Base-by-base conservation (phyloP, 1,140 invertebrate genomes). In the Euschistus heros region DNA sequence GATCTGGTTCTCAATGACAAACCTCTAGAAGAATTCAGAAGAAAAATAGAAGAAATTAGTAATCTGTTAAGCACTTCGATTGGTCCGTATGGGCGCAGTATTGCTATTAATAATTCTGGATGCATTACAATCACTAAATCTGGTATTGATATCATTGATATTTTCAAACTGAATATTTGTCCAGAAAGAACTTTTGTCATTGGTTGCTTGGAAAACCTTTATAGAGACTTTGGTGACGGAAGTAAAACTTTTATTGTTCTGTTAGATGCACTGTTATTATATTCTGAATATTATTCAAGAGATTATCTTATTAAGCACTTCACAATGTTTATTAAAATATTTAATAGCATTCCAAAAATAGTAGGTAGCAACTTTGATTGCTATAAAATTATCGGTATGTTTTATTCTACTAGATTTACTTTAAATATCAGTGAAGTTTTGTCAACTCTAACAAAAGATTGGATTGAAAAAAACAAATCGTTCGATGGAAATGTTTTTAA, bases 361-460 rank as follows among this genome's bases (percentile, higher is more conserved):
- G 10, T 10, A 37, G 13, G 33, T 37, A 37, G 33, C 13, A 10
- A 13, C 33, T 10, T 10, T 37, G 33, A 37, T 37, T 37, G 13
- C 33, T 37, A 1, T 10, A 37, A 37, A 37, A 37, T 37, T 37
- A 37, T 37, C 8, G 33, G 13, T 37, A 57, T 22, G 26, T 57
- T 57, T 57, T 57, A 24, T 57, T 57, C 20, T 6, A 57, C 54
- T 24, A 57, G 54, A 57, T 57, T 57, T 57, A 8, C 54, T 6
- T 22, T 26, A 5, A 8, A 22, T 27, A 15, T 57, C 5, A 5
- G 18, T 26, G 2, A 22, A 18, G 15, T 24, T 24, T 57, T 57
- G 15, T 22, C 54, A 24, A 10, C 54, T 8, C 54, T 57, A 5
- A 26, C 26, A 24, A 26, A 57, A 24, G 54, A 57, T 24, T 57